A percentile compares a stretch with the other conserved stretches of the same genome.
Evolutionary conservation across 2,888 invertebrate species (phyloP).

Genomic region (Ischnura elegans): DNA sequence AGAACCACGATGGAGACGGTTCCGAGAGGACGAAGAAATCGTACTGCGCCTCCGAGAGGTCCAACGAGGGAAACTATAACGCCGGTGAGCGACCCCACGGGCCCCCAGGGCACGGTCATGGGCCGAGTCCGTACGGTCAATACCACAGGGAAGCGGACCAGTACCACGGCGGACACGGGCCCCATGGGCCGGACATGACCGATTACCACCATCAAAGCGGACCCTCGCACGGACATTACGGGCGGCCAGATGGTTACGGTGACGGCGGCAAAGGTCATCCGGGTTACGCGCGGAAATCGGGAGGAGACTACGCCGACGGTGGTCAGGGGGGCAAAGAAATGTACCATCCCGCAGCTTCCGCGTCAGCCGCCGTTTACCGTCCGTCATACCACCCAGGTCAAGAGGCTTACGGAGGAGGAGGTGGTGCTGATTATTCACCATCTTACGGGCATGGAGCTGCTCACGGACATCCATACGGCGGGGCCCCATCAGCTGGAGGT

Average conservation of each 20-base stretch:
- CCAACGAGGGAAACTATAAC: neutral
- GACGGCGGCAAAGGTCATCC: neutral
- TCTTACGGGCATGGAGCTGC: neutral
- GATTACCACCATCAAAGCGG: neutral
- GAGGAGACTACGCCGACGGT: neutral
- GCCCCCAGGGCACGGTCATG: neutral
- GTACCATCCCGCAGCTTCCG: neutral
- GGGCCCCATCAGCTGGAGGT: neutral
- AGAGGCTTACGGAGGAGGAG: neutral
- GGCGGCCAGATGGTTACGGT: neutral
- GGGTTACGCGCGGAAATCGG: neutral
- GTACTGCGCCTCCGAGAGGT: neutral
- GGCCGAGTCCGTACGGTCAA: neutral
- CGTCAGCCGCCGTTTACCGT: constrained; percentile 3
- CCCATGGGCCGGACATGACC: neutral
- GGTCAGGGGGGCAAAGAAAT: neutral
- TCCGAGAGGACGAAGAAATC: constrained; percentile 46
- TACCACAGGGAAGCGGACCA: neutral
- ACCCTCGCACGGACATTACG: neutral
- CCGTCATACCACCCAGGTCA: neutral
- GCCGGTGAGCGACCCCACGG: neutral
- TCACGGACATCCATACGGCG: neutral
- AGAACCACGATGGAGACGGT: neutral
- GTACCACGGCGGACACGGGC: neutral
- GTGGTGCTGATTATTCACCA: neutral